Base-by-base conservation (phyloP, 2,797 vertebrate genomes). In the Zalophus californianus region DNA sequence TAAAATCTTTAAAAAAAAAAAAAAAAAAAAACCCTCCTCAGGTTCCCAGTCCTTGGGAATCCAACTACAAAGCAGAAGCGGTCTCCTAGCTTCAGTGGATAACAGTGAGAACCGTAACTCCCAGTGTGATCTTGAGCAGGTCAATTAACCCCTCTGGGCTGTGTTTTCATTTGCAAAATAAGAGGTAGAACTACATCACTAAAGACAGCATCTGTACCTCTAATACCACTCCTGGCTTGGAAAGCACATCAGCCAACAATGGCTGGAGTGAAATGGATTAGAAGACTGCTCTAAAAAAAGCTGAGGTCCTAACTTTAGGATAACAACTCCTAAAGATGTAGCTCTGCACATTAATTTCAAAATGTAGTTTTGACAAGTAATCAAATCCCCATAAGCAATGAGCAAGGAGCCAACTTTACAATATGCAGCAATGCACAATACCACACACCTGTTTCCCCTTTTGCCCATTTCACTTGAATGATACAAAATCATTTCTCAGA, bases 141-240 rank as follows among this genome's bases (percentile, higher is more conserved):
- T 25, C 27, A 32, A 41, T 41, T 20, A 95, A 91, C 88, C 90
- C n/a, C 70, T 79, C 72, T 80, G 93, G 52, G 68, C 56, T 87
- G 15, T 44, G 94, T 90, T 96, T 54, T 0, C 56, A 54, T 44
- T 90, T 96, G 94, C 80, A 75, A 85, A 90, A 89, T 78, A 85
- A 0, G 0, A 91, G 48, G 90, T 21, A 94, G 77, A 91, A 83
- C 88, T 48, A 16, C 14, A 68, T 62, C 62, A 48, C 86, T 73
- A 64, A 94, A 83, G 56, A 92, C 79, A 82, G 77, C 7, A 62
- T 66, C 96, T 96, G 21, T 82, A 60, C 58, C 86, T 95, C 68
- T 64, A 89, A 95, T 32, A 64, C 75, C 58, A 93, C 60, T 83
- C n/a, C n/a, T 0, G 35, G 48, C 78, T 96, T 83, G 29, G 52